Conservation (phyloP, 2,797 vertebrate species). For the Euphonia xanthogaster region DNA sequence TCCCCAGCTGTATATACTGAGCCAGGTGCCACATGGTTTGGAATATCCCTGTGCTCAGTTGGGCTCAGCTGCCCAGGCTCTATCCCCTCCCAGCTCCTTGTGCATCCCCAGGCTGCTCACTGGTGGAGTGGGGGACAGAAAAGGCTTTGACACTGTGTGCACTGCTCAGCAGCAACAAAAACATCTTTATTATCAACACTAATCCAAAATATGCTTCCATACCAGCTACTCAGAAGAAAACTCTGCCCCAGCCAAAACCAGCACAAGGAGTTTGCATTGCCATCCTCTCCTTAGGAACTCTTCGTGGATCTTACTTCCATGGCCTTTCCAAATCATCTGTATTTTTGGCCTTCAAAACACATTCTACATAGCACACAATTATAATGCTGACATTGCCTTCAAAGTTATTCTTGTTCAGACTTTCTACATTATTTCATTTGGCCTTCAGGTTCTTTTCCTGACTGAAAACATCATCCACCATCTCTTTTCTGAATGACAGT, state of each 20-base stretch:
- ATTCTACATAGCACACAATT: background rate
- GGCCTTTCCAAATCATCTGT: background rate
- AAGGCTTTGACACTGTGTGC: background rate
- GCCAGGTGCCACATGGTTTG: background rate
- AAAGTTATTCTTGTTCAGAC: background rate
- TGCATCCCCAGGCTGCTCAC: background rate
- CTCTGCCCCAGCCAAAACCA: background rate
- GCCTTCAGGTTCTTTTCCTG: background rate
- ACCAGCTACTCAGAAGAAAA: background rate
- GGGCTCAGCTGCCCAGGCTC: background rate
- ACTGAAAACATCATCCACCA: background rate
- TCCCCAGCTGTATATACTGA: fast-evolving
- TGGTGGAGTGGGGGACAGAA: background rate
- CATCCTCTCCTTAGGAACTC: background rate
- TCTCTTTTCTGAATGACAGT: background rate
- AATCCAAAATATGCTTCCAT: background rate
- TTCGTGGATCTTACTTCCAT: background rate
- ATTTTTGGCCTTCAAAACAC: background rate
- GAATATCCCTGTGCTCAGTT: background rate
- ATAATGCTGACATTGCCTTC: background rate
- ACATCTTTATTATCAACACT: too few species aligned
- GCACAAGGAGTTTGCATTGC: background rate
- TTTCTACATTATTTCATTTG: background rate
- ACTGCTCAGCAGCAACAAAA: background rate
- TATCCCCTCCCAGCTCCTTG: background rate